Conservation (phyloP, 2,113 vertebrate genomes). For the Cygnus buccinator region DNA sequence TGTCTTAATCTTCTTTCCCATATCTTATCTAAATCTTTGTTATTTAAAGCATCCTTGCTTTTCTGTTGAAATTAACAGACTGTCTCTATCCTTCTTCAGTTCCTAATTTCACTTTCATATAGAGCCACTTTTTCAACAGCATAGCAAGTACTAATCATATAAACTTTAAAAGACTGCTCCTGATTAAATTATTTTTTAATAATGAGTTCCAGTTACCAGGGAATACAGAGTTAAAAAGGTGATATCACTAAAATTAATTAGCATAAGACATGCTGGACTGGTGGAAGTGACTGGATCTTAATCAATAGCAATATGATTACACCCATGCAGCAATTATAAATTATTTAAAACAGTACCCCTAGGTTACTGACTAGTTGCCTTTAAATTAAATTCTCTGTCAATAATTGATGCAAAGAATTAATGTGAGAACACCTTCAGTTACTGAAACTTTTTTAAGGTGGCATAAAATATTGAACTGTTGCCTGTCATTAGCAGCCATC, state of each 20-base stretch:
- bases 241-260: constrained; percentile 81
- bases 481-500: constrained; percentile 77
- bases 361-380: constrained; percentile 94
- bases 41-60: not conserved
- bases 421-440: constrained; percentile 92
- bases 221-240: constrained; percentile 85
- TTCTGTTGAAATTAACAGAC: constrained; percentile 11
- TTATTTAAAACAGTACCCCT: constrained; percentile 95
- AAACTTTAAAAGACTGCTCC: constrained; percentile 65
- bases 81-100: constrained; percentile 15
- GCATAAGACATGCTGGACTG: constrained; percentile 89
- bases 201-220: constrained; percentile 82
- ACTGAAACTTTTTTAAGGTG: constrained; percentile 86
- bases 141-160: constrained; percentile 67
- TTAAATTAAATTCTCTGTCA: constrained; percentile 98
- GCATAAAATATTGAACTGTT: constrained; percentile 85
- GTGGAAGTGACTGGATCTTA: constrained; percentile 87
- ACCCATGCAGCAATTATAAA: constrained; percentile 90
- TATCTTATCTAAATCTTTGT: not conserved
- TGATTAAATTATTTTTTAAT: constrained; percentile 81
- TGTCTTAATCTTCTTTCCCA: constrained; percentile 14
- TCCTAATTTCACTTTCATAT: constrained; percentile 40
- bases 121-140: constrained; percentile 38
- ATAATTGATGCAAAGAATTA: constrained; percentile 99
- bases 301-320: constrained; percentile 99